phyloP scores from a whole-genome alignment of 2,113 vertebrate genomes.

The Lasiurus borealis region DNA sequence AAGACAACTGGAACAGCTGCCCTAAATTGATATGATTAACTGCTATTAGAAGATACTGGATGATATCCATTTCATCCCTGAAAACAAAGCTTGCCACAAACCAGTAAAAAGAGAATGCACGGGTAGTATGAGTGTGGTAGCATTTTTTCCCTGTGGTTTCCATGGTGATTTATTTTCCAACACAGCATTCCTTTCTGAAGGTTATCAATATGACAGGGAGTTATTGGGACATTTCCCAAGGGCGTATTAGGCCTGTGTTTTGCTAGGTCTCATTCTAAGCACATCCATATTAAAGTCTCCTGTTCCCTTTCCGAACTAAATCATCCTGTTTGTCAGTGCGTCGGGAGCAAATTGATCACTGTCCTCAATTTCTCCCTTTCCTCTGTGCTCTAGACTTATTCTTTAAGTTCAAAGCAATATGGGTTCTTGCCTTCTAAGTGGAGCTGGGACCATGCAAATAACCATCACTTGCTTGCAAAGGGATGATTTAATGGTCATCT shows the following conservation, averaged over 20 bases:
- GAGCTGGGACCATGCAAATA: slow-evolving; percentile 51
- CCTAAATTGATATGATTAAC: slow-evolving; percentile 54
- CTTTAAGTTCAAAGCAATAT: slow-evolving; percentile 18
- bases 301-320: slow-evolving; percentile 56
- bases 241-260: not conserved
- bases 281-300: slow-evolving; percentile 10
- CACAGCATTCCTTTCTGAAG: slow-evolving; percentile 46
- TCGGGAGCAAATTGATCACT: slow-evolving; percentile 47
- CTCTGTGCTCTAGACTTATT: not conserved
- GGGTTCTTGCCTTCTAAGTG: slow-evolving; percentile 23
- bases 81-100: slow-evolving; percentile 59
- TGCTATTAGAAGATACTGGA: slow-evolving; percentile 47
- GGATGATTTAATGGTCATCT: slow-evolving; percentile 44
- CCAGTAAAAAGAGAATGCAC: slow-evolving; percentile 33
- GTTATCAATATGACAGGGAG: slow-evolving; percentile 47
- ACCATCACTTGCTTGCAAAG: slow-evolving; percentile 43
- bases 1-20: slow-evolving; percentile 8
- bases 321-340: slow-evolving; percentile 25
- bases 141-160: slow-evolving; percentile 11
- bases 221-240: slow-evolving; percentile 38
- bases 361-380: not conserved
- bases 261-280: slow-evolving; percentile 49
- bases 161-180: slow-evolving; percentile 56
- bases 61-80: slow-evolving; percentile 25
- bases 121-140: not conserved